Conservation (phyloP, 2,113 vertebrate genomes). For the Rhinolophus ferrumequinum region DNA sequence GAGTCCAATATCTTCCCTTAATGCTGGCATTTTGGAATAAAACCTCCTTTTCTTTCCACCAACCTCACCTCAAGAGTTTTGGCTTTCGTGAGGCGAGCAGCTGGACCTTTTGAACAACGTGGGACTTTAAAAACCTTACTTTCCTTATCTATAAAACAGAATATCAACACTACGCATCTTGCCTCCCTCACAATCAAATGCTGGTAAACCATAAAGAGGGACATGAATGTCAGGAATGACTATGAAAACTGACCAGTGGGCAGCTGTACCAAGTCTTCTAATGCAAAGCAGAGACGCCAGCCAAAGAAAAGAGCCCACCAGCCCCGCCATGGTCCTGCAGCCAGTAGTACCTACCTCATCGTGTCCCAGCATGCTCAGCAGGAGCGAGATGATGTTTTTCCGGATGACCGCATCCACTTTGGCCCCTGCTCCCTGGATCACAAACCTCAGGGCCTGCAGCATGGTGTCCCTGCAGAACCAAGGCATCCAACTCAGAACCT, state of each 20-base stretch:
- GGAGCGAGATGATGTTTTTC: constrained; percentile 92
- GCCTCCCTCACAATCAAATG: neutral
- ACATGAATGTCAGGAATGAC: neutral
- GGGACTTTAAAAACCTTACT: neutral
- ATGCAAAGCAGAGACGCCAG: neutral
- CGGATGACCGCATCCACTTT: constrained; percentile 95
- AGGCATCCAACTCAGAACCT: accelerated
- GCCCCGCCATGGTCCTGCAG: neutral
- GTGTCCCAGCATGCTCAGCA: constrained; percentile 97
- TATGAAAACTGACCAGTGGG: neutral
- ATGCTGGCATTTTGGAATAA: too few species aligned
- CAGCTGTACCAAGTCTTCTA: neutral
- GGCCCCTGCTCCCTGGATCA: constrained; percentile 95
- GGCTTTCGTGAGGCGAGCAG: too few species aligned
- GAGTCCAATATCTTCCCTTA: too few species aligned
- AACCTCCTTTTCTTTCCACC: too few species aligned
- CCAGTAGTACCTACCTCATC: constrained; percentile 96
- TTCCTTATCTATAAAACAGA: neutral
- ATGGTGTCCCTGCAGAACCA: constrained; percentile 93
- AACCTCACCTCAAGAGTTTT: too few species aligned
- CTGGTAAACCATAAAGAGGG: neutral
- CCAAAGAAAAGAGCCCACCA: neutral
- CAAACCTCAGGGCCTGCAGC: constrained; percentile 96
- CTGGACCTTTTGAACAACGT: neutral
- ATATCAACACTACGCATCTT: neutral